A percentile compares a stretch with the other conserved stretches of the same genome.
phyloP scores from a whole-genome alignment of 2,113 vertebrate genomes.

The Regulus satrapa region DNA sequence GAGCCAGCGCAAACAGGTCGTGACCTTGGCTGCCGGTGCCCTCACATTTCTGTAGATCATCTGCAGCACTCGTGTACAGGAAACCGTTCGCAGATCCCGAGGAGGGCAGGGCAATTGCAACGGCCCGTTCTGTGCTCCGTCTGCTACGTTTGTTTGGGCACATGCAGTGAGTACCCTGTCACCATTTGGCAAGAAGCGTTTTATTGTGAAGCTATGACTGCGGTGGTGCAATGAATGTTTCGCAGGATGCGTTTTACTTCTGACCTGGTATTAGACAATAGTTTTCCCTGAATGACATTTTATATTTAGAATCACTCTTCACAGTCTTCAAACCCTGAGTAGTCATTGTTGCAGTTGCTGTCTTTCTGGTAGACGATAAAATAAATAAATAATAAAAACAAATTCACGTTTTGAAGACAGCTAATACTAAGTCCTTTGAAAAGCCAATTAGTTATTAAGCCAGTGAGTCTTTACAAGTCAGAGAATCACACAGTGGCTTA shows the following conservation, averaged over 20 bases:
- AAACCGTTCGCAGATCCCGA: neutral
- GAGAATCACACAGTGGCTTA: neutral
- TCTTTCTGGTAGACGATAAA: neutral
- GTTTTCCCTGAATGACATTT: neutral
- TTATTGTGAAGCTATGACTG: neutral
- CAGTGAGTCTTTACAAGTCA: neutral
- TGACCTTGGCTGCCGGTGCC: neutral
- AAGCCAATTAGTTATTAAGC: neutral
- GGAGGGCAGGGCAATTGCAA: neutral
- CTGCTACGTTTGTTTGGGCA: neutral
- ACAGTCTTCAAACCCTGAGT: neutral
- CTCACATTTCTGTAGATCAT: neutral
- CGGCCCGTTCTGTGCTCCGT: fast-evolving
- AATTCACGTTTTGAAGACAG: neutral
- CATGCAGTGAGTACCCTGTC: neutral
- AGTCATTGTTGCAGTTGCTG: neutral
- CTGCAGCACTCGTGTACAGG: neutral
- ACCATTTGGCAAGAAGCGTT: neutral
- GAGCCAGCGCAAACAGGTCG: neutral
- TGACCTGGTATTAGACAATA: slow-evolving; percentile 45
- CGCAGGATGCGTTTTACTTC: neutral
- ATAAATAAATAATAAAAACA: neutral
- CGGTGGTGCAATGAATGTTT: neutral
- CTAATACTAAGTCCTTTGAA: neutral
- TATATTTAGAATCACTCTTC: slow-evolving; percentile 29